Evolutionary conservation across 1,140 invertebrate species (phyloP).

Genomic region (Aleiodes sp.): DNA sequence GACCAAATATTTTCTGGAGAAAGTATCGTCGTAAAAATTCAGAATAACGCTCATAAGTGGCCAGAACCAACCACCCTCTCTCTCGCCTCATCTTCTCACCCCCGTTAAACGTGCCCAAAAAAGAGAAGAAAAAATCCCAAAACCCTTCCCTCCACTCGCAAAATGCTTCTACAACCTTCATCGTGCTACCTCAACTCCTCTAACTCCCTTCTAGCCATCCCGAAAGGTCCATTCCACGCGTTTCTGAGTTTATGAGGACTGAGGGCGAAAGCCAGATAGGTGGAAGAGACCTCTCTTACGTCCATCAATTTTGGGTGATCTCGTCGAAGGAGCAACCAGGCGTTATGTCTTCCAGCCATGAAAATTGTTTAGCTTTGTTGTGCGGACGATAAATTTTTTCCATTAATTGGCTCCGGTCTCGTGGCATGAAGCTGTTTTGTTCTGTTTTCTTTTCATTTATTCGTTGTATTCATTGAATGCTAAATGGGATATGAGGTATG

Average conservation of each 20-base stretch:
- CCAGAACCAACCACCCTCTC: not conserved
- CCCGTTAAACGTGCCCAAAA: slow-evolving; percentile 17
- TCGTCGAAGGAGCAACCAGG: slow-evolving; percentile 14
- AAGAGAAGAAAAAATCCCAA: slow-evolving; percentile 1
- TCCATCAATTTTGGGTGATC: slow-evolving; percentile 22
- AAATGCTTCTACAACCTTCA: too few relatives aligned
- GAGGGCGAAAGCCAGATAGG: slow-evolving; percentile 17
- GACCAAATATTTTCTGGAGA: slow-evolving; percentile 49
- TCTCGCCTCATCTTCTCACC: not conserved
- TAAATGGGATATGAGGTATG: not conserved
- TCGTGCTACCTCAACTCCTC: slow-evolving; percentile 4
- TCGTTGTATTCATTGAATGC: slow-evolving; percentile 4
- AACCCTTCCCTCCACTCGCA: not conserved
- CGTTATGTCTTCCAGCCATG: slow-evolving; percentile 1
- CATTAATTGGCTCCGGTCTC: slow-evolving; percentile 5
- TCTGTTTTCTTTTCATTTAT: not conserved
- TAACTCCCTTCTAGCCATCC: not conserved
- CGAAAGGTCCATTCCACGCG: slow-evolving; percentile 17
- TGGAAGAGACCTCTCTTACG: slow-evolving; percentile 14
- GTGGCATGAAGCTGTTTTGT: not conserved
- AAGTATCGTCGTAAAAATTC: slow-evolving; percentile 40
- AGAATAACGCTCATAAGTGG: slow-evolving; percentile 36
- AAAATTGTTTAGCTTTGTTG: not conserved
- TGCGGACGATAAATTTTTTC: not conserved
- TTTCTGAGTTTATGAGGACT: slow-evolving; percentile 27